Evolutionary conservation across 2,797 vertebrate genomes (phyloP).

Genomic region (Crotalus adamanteus): DNA sequence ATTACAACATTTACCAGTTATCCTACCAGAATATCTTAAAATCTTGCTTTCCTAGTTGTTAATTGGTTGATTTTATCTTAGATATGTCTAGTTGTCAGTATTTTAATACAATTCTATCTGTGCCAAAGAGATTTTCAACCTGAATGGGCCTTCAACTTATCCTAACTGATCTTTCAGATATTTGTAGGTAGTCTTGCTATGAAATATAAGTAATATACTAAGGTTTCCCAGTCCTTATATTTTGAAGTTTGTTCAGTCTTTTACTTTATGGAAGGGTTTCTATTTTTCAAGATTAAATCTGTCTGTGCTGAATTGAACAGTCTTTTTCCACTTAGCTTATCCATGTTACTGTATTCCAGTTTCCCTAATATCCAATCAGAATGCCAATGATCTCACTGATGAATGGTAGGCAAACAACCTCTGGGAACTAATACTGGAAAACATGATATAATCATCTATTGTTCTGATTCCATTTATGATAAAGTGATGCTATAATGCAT

Average conservation of each 20-base stretch:
- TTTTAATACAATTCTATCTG: background rate
- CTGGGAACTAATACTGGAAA: background rate
- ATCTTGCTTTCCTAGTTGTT: background rate
- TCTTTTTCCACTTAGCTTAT: background rate
- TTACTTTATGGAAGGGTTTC: background rate
- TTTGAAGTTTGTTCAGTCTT: background rate
- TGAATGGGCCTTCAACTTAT: background rate
- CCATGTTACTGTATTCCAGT: background rate
- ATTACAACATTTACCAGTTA: background rate
- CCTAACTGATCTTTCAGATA: background rate
- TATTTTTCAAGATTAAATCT: background rate
- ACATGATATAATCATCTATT: background rate
- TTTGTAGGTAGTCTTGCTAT: background rate
- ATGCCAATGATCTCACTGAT: background rate
- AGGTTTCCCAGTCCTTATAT: background rate
- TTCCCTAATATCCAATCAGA: background rate
- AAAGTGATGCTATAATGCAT: background rate
- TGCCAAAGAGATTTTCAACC: background rate
- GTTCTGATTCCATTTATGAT: background rate
- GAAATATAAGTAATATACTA: background rate
- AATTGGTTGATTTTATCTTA: constrained; percentile 7
- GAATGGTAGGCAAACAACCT: background rate
- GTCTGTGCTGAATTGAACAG: background rate
- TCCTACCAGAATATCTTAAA: background rate
- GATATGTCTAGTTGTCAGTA: background rate